Conservation (phyloP, 2,113 vertebrate genomes). For the Equus quagga region DNA sequence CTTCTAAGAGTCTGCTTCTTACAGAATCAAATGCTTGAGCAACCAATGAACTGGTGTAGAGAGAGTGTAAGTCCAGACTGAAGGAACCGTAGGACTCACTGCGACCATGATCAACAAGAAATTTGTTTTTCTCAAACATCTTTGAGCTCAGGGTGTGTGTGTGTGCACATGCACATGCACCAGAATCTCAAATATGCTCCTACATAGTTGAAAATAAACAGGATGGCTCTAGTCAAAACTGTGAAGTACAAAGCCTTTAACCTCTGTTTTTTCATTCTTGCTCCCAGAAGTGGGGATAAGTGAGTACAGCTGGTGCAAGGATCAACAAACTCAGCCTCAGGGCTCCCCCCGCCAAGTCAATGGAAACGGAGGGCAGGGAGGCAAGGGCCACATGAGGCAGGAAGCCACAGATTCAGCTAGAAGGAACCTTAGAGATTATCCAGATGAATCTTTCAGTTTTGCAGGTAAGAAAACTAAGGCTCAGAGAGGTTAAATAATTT, state of each 20-base stretch:
- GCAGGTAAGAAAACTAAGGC: neutral
- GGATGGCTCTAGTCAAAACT: slow-evolving; percentile 39
- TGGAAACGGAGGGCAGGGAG: neutral
- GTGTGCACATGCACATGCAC: rapidly evolving
- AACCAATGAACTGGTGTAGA: neutral
- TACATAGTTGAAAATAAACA: slow-evolving; percentile 34
- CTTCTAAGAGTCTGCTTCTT: neutral
- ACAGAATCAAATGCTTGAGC: neutral
- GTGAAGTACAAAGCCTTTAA: neutral
- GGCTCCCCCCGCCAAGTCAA: neutral
- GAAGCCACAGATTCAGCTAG: neutral
- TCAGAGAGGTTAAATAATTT: neutral
- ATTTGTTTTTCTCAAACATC: neutral
- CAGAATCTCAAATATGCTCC: slow-evolving; percentile 30
- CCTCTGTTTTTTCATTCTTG: neutral
- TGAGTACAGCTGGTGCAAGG: neutral
- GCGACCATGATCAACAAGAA: neutral
- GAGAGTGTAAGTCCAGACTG: neutral
- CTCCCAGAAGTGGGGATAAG: neutral
- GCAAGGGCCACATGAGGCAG: neutral
- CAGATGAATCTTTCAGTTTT: neutral
- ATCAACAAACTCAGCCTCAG: neutral
- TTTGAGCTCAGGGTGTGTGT: neutral
- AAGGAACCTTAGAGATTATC: neutral
- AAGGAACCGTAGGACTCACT: neutral